These are phyloP conservation scores for Chiloscyllium punctatum DNA, from an alignment of 2,797 vertebrate species.

Conservation along the genomic window DNA sequence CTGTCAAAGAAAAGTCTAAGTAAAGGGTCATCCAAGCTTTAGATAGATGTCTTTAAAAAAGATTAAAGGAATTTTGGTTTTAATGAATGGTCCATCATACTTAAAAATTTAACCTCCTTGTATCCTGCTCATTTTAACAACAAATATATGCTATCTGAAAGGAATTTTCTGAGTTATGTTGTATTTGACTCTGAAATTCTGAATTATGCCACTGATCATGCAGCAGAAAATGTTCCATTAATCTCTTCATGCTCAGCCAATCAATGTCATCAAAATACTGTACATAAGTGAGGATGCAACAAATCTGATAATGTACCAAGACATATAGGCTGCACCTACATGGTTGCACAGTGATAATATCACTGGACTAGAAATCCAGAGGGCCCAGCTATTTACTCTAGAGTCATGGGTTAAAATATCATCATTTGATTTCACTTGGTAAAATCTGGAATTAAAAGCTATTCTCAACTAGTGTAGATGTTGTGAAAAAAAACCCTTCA, in stretches of 20 bases:
- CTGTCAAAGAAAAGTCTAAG: too few relatives aligned
- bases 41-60: background rate
- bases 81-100: background rate
- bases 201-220: background rate
- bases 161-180: background rate
- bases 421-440: too few relatives aligned
- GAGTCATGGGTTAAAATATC: too few relatives aligned
- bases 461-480: too few relatives aligned
- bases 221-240: background rate
- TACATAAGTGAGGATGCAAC: background rate
- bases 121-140: background rate
- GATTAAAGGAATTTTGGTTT: too few relatives aligned
- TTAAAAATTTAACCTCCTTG: background rate
- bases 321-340: background rate
- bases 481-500: too few relatives aligned
- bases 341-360: too few relatives aligned
- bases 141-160: background rate
- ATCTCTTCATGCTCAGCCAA: background rate
- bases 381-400: too few relatives aligned
- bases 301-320: background rate
- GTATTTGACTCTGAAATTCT: background rate
- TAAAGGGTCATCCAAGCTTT: background rate
- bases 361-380: too few relatives aligned
- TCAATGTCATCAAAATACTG: background rate
- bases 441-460: too few relatives aligned